These are phyloP conservation scores for Ditylenchus weischeri DNA, from an alignment of 2,888 invertebrate genomes.

Conservation along the genomic window DNA sequence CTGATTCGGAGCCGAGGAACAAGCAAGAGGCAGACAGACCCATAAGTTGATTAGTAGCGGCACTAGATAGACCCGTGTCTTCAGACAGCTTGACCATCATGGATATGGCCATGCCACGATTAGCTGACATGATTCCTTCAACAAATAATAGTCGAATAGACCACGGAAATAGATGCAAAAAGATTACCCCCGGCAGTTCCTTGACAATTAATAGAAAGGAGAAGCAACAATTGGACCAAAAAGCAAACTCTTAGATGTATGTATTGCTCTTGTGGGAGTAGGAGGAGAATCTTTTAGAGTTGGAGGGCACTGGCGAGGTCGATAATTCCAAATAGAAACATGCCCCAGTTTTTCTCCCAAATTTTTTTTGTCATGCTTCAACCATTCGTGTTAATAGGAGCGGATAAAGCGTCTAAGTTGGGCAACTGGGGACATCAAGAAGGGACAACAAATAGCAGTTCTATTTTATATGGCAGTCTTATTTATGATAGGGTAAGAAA, in stretches of 20 bases:
- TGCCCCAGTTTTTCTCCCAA: not conserved
- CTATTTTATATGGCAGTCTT: too few relatives aligned
- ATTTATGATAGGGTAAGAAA: too few relatives aligned
- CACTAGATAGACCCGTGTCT: slow-evolving; percentile 14
- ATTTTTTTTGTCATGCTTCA: not conserved
- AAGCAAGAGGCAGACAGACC: slow-evolving; percentile 16
- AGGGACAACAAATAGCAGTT: too few relatives aligned
- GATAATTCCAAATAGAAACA: slow-evolving; percentile 7
- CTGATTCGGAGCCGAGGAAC: slow-evolving; percentile 11
- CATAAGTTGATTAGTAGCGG: slow-evolving; percentile 19
- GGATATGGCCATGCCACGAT: not conserved
- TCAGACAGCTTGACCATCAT: slow-evolving; percentile 11
- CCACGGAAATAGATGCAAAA: too few relatives aligned
- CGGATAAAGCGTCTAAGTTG: slow-evolving; percentile 2
- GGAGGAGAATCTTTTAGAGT: slow-evolving; percentile 1
- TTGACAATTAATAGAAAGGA: slow-evolving; percentile 1
- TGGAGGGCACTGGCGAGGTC: slow-evolving; percentile 1
- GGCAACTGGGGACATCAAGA: too few relatives aligned
- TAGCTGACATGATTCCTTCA: not conserved
- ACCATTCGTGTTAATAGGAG: slow-evolving; percentile 11
- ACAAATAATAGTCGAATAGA: too few relatives aligned
- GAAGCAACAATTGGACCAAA: slow-evolving; percentile 14
- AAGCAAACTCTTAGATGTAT: slow-evolving; percentile 5
- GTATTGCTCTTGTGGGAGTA: slow-evolving; percentile 1
- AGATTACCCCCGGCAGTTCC: not conserved